These are phyloP conservation scores for Eurystomus glaucurus DNA, from an alignment of 2,797 vertebrate genomes.

Conservation along the genomic window DNA sequence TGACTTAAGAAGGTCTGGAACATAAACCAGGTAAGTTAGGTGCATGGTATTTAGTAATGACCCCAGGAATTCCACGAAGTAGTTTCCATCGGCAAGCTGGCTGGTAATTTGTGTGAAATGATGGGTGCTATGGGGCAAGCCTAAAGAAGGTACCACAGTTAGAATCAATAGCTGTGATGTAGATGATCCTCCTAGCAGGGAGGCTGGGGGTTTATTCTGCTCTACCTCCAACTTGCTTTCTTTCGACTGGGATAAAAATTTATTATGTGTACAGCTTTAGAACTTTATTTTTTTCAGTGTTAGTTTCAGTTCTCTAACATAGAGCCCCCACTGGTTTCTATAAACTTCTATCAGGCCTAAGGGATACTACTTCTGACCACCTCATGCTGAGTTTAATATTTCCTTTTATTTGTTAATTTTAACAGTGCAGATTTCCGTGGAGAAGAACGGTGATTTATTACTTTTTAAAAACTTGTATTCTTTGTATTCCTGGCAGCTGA, in stretches of 20 bases:
- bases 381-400: background rate
- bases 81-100: background rate
- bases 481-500: background rate
- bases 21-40: background rate
- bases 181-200: background rate
- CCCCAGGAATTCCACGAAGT: background rate
- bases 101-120: background rate
- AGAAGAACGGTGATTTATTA: background rate
- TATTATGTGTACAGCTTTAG: background rate
- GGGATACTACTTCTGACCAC: background rate
- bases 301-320: background rate
- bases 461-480: background rate
- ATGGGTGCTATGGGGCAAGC: background rate
- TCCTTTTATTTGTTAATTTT: background rate
- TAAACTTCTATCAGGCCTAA: background rate
- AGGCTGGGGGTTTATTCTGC: background rate
- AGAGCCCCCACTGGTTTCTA: background rate
- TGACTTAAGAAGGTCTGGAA: background rate
- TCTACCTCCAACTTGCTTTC: background rate
- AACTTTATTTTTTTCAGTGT: background rate
- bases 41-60: background rate
- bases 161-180: rapidly evolving
- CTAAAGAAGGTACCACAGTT: background rate
- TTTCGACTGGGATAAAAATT: background rate
- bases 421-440: background rate